phyloP scores from a whole-genome alignment of 2,888 invertebrate genomes.

The Schizaphis graminum region DNA sequence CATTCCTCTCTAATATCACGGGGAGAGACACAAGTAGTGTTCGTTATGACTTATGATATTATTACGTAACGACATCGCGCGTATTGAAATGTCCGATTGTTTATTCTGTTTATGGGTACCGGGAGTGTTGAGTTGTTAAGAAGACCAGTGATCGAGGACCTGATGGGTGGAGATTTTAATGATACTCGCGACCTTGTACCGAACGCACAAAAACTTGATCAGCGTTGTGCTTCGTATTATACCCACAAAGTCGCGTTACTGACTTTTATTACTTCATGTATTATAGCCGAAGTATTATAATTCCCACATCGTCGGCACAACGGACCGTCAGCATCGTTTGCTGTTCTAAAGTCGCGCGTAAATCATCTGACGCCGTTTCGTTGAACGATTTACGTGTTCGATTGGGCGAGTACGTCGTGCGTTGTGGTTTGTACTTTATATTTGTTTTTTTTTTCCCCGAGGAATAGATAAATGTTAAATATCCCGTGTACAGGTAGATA shows the following conservation, averaged over 20 bases:
- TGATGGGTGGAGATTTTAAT: background rate
- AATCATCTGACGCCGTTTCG: background rate
- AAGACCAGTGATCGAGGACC: background rate
- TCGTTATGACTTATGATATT: background rate
- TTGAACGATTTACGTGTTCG: background rate
- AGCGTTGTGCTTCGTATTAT: background rate
- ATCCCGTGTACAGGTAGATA: background rate
- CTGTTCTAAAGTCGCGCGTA: background rate
- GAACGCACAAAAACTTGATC: background rate
- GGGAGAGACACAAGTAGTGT: background rate
- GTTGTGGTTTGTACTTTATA: background rate
- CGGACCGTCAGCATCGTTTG: background rate
- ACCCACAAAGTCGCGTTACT: background rate
- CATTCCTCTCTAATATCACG: background rate
- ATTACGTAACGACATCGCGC: background rate
- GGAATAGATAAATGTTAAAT: background rate
- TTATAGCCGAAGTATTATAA: background rate
- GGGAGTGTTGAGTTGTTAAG: background rate
- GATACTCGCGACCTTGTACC: background rate
- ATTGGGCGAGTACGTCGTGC: background rate
- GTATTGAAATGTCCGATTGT: background rate
- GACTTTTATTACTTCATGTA: background rate
- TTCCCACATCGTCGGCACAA: background rate
- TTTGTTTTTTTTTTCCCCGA: background rate
- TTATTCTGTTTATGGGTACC: background rate